These are phyloP conservation scores for Trachythela sp. DNA, from an alignment of 64 coral and sea anemone genomes.

Conservation along the genomic window DNA sequence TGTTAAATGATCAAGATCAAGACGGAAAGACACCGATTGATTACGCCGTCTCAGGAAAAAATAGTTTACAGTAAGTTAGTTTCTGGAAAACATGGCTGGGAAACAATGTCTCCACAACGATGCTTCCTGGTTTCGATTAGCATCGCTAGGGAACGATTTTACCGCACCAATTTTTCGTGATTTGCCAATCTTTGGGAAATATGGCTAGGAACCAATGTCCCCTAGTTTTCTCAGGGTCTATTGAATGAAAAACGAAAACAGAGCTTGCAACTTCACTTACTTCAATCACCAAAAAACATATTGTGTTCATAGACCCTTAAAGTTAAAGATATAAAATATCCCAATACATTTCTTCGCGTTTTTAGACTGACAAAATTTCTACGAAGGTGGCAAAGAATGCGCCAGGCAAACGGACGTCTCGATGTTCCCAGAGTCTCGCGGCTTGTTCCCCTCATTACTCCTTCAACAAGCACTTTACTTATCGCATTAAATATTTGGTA, in stretches of 20 bases:
- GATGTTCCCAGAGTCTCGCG: neutral
- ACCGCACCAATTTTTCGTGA: too few relatives aligned
- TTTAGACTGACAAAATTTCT: neutral
- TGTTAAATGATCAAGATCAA: conserved; percentile 53
- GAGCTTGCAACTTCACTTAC: too few relatives aligned
- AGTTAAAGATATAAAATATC: too few relatives aligned
- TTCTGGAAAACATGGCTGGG: too few relatives aligned
- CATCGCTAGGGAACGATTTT: too few relatives aligned
- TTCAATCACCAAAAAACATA: neutral
- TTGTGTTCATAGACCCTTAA: neutral
- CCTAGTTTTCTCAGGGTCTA: neutral
- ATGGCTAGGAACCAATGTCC: neutral
- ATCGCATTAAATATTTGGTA: neutral
- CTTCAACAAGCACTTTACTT: neutral
- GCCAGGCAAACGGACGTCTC: neutral
- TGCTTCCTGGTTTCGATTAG: too few relatives aligned
- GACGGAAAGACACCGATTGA: conserved; percentile 76
- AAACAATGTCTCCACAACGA: too few relatives aligned
- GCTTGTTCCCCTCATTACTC: neutral
- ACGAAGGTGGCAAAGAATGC: neutral
- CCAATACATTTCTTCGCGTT: neutral
- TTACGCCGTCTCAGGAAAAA: conserved; percentile 27
- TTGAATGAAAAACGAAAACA: too few relatives aligned
- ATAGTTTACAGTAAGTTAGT: neutral
- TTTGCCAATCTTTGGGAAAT: too few relatives aligned